Conservation (phyloP, 2,797 vertebrate species). For the Pangasius macronema region DNA sequence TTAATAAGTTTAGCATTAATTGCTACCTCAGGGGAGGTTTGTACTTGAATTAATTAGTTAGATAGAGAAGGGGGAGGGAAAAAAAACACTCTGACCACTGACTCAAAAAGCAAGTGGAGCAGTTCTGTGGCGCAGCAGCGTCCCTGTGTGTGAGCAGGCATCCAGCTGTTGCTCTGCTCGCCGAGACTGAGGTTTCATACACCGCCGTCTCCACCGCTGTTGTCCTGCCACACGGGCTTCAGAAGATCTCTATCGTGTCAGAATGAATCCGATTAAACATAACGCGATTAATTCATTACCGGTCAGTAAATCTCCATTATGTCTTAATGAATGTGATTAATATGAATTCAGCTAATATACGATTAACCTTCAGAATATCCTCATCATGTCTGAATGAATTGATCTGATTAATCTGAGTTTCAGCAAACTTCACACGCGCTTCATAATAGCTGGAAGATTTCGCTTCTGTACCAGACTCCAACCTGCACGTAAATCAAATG, state of each 20-base stretch:
- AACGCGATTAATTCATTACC: slow-evolving; percentile 1
- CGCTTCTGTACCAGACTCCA: not conserved
- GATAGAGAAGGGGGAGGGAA: slow-evolving; percentile 49
- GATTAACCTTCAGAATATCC: slow-evolving; percentile 24
- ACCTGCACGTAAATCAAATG: not conserved
- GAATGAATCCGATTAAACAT: not conserved
- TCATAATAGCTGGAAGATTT: not conserved
- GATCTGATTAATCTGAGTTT: not conserved
- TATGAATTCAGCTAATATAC: slow-evolving; percentile 20
- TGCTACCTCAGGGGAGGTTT: slow-evolving; percentile 72
- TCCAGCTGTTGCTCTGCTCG: slow-evolving; percentile 54
- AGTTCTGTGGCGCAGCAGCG: slow-evolving; percentile 59
- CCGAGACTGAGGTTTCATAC: not conserved
- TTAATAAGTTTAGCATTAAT: slow-evolving; percentile 78
- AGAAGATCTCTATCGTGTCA: not conserved
- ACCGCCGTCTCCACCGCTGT: not conserved
- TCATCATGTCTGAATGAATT: slow-evolving; percentile 4
- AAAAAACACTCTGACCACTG: slow-evolving; percentile 59
- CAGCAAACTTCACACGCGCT: not conserved
- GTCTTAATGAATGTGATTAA: slow-evolving; percentile 17
- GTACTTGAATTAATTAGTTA: slow-evolving; percentile 73
- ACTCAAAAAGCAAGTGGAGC: slow-evolving; percentile 54
- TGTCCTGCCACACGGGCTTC: not conserved
- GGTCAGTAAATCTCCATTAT: slow-evolving; percentile 20
- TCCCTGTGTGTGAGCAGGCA: slow-evolving; percentile 44